phyloP scores from a whole-genome alignment of 2,888 invertebrate genomes.

The Smittia sp. region DNA sequence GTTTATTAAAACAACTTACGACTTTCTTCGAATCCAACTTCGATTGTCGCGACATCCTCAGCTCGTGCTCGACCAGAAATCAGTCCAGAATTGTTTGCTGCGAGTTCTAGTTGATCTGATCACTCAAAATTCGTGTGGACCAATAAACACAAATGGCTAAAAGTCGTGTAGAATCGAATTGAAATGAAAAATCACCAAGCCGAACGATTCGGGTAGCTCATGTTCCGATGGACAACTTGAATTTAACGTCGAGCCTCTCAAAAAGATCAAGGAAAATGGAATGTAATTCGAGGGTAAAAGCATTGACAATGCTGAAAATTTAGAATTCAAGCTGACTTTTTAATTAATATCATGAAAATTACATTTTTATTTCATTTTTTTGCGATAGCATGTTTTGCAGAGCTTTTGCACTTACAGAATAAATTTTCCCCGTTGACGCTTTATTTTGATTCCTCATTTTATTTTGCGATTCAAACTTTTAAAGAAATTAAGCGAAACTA shows the following conservation, averaged over 20 bases:
- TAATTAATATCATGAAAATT: constrained; percentile 12
- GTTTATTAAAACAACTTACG: background rate
- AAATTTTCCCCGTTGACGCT: background rate
- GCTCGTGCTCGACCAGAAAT: background rate
- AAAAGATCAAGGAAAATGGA: no score
- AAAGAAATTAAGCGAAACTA: background rate
- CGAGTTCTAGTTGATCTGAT: background rate
- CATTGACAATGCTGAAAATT: no score
- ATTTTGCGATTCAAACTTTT: background rate
- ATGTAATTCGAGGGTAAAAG: no score
- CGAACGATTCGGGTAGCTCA: no score
- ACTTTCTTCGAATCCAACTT: constrained; percentile 18
- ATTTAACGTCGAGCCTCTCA: no score
- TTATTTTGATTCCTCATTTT: background rate
- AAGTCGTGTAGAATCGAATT: no score
- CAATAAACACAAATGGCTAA: no score
- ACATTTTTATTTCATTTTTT: constrained; percentile 17
- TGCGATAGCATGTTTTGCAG: background rate
- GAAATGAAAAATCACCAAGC: no score
- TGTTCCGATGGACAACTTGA: no score
- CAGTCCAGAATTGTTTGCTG: background rate
- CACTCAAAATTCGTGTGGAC: background rate
- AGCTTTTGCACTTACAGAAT: background rate
- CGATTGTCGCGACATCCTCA: constrained; percentile 2
- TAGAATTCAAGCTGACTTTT: background rate